phyloP scores from a whole-genome alignment of 2,113 vertebrate genomes.

The Etheostoma spectabile region DNA sequence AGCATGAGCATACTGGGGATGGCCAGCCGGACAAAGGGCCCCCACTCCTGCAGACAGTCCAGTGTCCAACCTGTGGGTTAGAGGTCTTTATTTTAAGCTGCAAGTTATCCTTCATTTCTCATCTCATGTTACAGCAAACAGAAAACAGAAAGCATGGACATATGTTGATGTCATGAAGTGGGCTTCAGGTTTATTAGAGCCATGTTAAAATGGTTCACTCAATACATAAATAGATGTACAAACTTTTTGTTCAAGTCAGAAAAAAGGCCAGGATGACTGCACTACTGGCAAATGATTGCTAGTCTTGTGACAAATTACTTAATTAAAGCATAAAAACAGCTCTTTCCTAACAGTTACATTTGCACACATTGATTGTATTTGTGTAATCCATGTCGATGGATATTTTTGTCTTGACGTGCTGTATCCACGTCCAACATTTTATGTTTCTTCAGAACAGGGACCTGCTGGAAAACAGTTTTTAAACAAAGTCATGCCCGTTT shows the following conservation, averaged over 20 bases:
- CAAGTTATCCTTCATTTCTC: neutral
- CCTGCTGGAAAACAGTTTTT: neutral
- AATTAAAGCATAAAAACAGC: no score
- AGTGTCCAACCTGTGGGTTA: conserved; percentile 86
- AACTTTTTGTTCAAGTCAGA: neutral
- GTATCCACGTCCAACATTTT: no score
- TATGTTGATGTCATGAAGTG: neutral
- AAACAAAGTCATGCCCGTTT: no score
- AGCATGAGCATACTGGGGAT: conserved; percentile 94
- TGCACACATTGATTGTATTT: no score
- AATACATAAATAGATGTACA: neutral
- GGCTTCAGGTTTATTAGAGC: neutral
- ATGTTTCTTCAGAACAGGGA: no score
- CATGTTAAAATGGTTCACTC: neutral
- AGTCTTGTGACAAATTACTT: no score
- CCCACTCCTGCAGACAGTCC: conserved; percentile 92
- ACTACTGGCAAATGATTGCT: no score
- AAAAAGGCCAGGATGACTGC: no score
- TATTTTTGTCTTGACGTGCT: no score
- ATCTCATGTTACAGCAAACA: neutral
- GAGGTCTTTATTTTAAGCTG: neutral
- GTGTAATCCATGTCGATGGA: no score
- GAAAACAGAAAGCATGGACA: neutral
- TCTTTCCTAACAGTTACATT: no score
- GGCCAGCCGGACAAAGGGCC: conserved; percentile 86